Conservation (phyloP, 2,113 vertebrate genomes). For the Laterallus jamaicensis region DNA sequence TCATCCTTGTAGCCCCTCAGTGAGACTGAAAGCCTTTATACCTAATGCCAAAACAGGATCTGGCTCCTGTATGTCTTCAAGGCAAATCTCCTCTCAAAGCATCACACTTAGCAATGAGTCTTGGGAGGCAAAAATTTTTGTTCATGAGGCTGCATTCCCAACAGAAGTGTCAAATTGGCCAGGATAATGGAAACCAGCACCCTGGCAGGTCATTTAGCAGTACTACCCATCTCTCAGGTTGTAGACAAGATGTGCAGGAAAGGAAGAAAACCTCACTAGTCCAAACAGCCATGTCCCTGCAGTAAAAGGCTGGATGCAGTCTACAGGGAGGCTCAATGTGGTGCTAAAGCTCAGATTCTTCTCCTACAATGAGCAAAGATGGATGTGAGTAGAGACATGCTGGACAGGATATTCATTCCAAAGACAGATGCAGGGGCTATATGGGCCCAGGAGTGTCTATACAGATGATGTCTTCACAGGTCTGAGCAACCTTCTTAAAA, state of each 20-base stretch:
- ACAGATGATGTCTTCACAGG: rapidly evolving
- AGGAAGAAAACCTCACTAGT: not conserved
- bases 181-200: not conserved
- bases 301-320: not conserved
- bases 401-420: not conserved
- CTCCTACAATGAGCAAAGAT: rapidly evolving
- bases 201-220: not conserved
- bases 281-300: not conserved
- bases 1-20: not conserved
- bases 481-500: not conserved
- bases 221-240: not conserved
- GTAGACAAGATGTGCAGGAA: not conserved
- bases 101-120: not conserved
- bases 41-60: not conserved
- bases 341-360: not conserved
- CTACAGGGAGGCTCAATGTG: not conserved
- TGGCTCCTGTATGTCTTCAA: not conserved
- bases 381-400: rapidly evolving
- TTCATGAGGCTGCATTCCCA: not conserved
- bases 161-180: not conserved
- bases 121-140: not conserved
- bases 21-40: not conserved
- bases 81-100: not conserved
- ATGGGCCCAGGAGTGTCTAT: rapidly evolving
- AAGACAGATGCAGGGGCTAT: not conserved